Base-by-base conservation (phyloP, 2,113 vertebrate genomes). In the Oreochromis niloticus region DNA sequence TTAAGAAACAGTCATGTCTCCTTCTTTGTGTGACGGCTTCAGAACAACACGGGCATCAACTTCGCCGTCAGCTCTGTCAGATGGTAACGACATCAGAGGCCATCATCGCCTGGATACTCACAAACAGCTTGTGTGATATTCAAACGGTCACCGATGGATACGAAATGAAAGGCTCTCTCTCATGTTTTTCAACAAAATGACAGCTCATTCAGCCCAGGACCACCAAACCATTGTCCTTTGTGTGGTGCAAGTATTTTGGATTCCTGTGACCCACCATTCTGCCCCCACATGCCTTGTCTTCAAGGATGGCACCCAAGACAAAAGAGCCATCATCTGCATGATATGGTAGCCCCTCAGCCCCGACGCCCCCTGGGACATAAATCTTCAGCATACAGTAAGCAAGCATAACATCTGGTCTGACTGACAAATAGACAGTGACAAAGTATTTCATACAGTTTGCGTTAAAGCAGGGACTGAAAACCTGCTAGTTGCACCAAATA, bases 251-350 rank as follows among this genome's bases (percentile, higher is more conserved):
- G 90, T 91, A 57, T 89, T 92, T 87, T 63, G 85, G 93, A 93
- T 93, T 95, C 94, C 63, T 92, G 87, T 34, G 59, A 80, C 83
- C 86, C 83, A 14, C 83, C 59, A 22, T 84, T 57, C 82, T 87
- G 59, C 90, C 93, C 92, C 92, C 81, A 9, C 86, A 80, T 54
- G 50, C 56, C 86, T 84, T 2, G 88, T 88, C 84, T 86, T 85
- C 57, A 63, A 41, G 73, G 89, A 93, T 91, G 92, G 81, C 91
- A 92, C 89, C 83, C 90, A 12, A 85, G 83, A 95, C 94, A 95
- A 95, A 94, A 87, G 92, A 90, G 86, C 86, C 93, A 89, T 93
- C 94, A 91, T 81, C 54, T 34, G 9, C 85, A 86, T 91, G 92
- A 94, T 88, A 91, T 61, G 92, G 91, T 89, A 5, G 87, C 91